A percentile compares a stretch with the other conserved stretches of the same genome.
phyloP scores from a whole-genome alignment of 2,113 vertebrate species.

The Chelonoidis abingdonii region DNA sequence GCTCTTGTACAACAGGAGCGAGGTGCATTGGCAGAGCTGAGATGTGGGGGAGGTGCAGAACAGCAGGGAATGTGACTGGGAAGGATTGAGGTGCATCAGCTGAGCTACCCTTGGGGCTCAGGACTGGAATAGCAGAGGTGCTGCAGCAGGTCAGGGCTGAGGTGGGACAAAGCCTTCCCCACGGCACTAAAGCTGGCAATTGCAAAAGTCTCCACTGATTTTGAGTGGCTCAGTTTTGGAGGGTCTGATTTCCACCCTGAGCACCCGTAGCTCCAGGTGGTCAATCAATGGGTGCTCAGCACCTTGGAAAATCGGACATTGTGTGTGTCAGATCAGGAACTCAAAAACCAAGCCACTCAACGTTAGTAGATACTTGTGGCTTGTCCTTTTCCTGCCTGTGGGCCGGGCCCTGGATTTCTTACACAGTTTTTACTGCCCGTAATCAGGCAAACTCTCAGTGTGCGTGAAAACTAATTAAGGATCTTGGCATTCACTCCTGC shows the following conservation, averaged over 20 bases:
- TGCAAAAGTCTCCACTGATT: neutral
- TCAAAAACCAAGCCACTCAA: neutral
- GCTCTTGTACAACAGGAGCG: neutral
- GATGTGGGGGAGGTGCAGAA: neutral
- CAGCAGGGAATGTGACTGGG: neutral
- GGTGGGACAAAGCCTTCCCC: neutral
- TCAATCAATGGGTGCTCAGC: neutral
- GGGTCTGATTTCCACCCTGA: neutral
- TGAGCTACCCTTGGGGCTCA: neutral
- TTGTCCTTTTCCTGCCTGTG: neutral
- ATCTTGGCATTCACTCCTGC: neutral
- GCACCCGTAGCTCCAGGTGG: neutral
- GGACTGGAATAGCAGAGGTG: neutral
- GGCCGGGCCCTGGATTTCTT: neutral
- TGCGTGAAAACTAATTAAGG: neutral
- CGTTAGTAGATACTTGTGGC: neutral
- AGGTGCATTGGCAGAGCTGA: neutral
- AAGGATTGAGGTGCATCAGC: neutral
- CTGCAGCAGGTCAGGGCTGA: neutral
- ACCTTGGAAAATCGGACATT: neutral
- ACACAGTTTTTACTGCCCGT: neutral
- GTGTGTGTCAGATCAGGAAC: neutral
- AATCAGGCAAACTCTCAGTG: neutral
- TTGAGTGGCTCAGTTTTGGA: neutral
- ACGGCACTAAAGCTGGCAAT: neutral